Base-by-base conservation (phyloP, 2,113 vertebrate genomes). In the Pelvicachromis taeniatus region DNA sequence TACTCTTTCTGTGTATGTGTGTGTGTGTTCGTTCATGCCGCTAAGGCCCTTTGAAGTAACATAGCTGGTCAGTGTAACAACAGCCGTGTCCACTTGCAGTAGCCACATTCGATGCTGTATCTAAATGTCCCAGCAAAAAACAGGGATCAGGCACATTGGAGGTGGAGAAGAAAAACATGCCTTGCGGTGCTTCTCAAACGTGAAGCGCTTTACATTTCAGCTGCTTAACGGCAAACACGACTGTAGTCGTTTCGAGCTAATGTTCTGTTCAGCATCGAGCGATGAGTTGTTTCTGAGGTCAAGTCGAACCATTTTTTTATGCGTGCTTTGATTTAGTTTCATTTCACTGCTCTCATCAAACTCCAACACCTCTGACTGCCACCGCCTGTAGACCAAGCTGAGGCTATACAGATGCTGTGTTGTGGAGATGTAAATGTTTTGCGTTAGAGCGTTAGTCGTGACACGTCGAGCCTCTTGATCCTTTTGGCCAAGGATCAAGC, bases 11-110 rank as follows among this genome's bases (percentile, higher is more conserved):
- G 68, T 2, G 6, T 84, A 63, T 70, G 84, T 77, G 83, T 29
- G 59, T 61, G 50, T n/a, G 21, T 50, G 85, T 87, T 87, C 83
- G 86, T 88, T 92, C 81, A 65, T 88, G 92, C 89, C 59, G 85
- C 78, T 61, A 12, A 82, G 84, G 80, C 88, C 87, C 93, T 96
- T 95, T 96, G 94, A 96, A 93, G 93, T 63, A 5, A 87, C 91
- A 89, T 91, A 85, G 91, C 94, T 95, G 94, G 80, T 94, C 91
- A 95, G 88, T 95, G 94, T 96, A 93, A 94, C 93, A 88, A 79
- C 29, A 40, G 80, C 80, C 85, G 84, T 86, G 85, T 92, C 90
- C 92, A 91, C 93, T 91, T 90, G 78, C 78, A 88, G 85, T 83
- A 75, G 90, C 92, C 92, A 73, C 82, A 88, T 90, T 68, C 80